These are phyloP conservation scores for Peromyscus californicus DNA, from an alignment of 2,113 vertebrate genomes.

Conservation along the genomic window DNA sequence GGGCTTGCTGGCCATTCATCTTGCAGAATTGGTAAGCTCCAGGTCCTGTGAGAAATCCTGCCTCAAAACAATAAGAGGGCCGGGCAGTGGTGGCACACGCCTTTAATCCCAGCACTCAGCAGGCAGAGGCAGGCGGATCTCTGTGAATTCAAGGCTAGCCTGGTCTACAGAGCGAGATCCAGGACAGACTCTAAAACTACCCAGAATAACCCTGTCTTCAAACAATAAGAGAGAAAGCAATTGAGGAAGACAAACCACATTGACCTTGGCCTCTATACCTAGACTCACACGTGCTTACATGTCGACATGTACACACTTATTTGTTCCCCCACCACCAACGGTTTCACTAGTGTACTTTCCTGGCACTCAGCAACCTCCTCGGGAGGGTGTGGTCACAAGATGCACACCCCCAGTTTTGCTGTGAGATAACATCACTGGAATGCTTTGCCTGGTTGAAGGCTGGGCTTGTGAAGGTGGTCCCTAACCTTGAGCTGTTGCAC, in stretches of 20 bases:
- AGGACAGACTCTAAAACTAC: too few relatives aligned
- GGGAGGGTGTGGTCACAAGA: not conserved
- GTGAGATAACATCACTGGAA: not conserved
- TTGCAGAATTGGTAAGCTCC: not conserved
- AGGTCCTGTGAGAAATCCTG: not conserved
- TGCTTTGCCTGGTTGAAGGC: not conserved
- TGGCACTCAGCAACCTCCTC: not conserved
- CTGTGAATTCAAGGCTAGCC: too few relatives aligned
- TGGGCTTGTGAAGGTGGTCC: not conserved
- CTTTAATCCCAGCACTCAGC: too few relatives aligned
- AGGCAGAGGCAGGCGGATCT: too few relatives aligned
- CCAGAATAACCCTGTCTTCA: too few relatives aligned
- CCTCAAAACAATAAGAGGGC: not conserved
- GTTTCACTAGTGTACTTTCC: not conserved
- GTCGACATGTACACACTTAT: too few relatives aligned
- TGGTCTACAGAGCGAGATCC: too few relatives aligned
- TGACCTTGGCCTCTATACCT: not conserved
- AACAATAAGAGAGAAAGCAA: too few relatives aligned
- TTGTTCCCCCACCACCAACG: not conserved
- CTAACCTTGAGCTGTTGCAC: fast-evolving
- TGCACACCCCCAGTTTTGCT: fast-evolving
- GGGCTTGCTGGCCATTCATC: not conserved
- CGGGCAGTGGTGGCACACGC: too few relatives aligned
- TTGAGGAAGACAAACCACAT: not conserved
- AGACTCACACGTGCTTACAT: not conserved